Evolutionary conservation across 2,113 vertebrate species (phyloP).

Genomic region (Alligator mississippiensis): DNA sequence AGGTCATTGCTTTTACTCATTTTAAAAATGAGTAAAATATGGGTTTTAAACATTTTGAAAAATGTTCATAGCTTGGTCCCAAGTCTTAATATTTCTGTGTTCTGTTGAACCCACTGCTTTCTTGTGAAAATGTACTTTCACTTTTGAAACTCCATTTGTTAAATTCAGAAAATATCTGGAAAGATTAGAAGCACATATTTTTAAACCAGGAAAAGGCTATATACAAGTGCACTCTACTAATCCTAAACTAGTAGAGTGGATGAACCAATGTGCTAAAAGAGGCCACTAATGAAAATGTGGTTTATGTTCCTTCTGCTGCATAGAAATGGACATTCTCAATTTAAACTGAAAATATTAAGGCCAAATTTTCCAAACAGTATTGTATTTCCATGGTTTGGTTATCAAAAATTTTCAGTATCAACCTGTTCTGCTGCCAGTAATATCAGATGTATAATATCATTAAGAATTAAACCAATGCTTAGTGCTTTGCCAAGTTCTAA

Average conservation of each 20-base stretch:
- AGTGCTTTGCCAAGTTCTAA: not conserved
- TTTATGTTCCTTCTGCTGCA: not conserved
- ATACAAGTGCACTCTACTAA: not conserved
- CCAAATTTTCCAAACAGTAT: no score
- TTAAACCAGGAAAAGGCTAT: not conserved
- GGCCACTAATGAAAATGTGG: not conserved
- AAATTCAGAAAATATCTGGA: not conserved
- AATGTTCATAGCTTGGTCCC: not conserved
- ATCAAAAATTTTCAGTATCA: not conserved
- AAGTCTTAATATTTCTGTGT: not conserved
- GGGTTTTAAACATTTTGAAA: not conserved
- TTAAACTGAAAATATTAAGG: not conserved
- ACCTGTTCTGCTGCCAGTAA: not conserved
- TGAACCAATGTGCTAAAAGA: not conserved
- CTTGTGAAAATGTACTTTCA: not conserved
- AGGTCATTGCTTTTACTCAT: not conserved
- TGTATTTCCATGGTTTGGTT: not conserved
- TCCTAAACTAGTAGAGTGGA: not conserved
- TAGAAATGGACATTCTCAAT: not conserved
- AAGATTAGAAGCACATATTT: not conserved
- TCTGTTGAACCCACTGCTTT: not conserved
- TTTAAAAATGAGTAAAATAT: not conserved
- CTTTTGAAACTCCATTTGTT: not conserved
- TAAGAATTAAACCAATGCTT: accelerated
- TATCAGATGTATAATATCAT: not conserved